A percentile compares a stretch with the other conserved stretches of the same genome.
phyloP scores from a whole-genome alignment of 2,797 vertebrate species.

The Amblyraja radiata region DNA sequence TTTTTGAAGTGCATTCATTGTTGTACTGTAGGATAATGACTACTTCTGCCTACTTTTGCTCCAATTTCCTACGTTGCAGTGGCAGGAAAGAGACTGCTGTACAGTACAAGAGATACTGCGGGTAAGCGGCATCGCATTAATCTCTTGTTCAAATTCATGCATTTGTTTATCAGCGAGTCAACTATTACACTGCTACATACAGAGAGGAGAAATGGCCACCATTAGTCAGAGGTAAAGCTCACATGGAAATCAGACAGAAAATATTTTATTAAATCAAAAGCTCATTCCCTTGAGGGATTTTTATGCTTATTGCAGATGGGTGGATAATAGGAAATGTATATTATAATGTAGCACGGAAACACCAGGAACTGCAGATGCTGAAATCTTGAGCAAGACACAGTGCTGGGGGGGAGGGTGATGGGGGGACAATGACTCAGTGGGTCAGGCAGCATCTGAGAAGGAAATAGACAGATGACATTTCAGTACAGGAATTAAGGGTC shows the following conservation, averaged over 20 bases:
- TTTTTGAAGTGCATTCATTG: too few species aligned
- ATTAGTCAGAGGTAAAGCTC: neutral
- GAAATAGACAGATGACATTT: too few species aligned
- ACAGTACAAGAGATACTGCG: neutral
- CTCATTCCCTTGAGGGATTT: neutral
- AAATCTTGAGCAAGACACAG: too few species aligned
- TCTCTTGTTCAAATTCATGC: neutral
- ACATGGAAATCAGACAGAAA: neutral
- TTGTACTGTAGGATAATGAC: too few species aligned
- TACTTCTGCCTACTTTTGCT: too few species aligned
- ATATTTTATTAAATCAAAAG: neutral
- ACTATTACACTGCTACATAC: neutral
- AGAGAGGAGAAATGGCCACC: neutral
- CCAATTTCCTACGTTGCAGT: neutral
- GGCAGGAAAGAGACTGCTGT: neutral
- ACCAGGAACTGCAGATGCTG: too few species aligned
- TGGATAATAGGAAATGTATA: neutral
- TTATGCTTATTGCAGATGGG: neutral
- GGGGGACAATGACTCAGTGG: too few species aligned
- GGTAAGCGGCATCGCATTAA: neutral
- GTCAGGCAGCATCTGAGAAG: too few species aligned
- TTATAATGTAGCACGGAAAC: neutral
- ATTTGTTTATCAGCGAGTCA: neutral
- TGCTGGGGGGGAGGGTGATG: too few species aligned
- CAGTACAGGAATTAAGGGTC: too few species aligned